Evolutionary conservation across 2,888 invertebrate species (phyloP), one percentile per base, ranked within the genome.

Genomic region (Sympetrum striolatum): DNA sequence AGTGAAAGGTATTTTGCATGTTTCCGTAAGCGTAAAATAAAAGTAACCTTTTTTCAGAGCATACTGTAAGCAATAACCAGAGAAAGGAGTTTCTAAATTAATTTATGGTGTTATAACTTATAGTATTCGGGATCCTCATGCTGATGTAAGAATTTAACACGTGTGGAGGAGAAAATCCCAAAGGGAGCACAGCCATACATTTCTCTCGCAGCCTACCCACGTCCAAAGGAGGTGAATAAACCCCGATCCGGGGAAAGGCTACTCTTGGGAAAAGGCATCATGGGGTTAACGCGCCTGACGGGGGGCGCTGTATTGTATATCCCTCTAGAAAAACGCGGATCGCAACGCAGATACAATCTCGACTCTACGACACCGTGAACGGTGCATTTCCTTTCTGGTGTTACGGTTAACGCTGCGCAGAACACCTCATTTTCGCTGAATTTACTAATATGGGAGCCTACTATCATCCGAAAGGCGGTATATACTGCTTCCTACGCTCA

Each of bases 271-370:
- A 35, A 58, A 86, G 86, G 60, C 60, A 39, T 60, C 37, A 64
- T 60, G 86, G 60, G 64, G 86, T 86, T 86, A 86, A 60, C 14
- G 64, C 86, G 37, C 37, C 86, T 86, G 86, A n/a, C 37, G 86
- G 60, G 53, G 44, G 37, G 37, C 12, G 64, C 60, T 64, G 86
- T 31, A 53, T 53, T 18, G 86, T 60, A 60, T 86, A 86, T 86
- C 37, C 60, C 60, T 37, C n/a, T 58, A 35, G 82, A 58, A 82
- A 82, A 58, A 86, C 86, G 60, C 35, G 35, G 37, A 58, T 86
- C 5, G 60, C 35, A 60, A 60, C 86, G 37, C 35, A 64, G 60
- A 86, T 86, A 60, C 86, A 86, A 86, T 37, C 86, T 60, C n/a
- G 35, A 35, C 37, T 31, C n/a, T 31, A 73, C 10, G 73, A 12